These are phyloP conservation scores for Gandaritis pyraliata DNA, from an alignment of 2,888 invertebrate species.

Conservation along the genomic window DNA sequence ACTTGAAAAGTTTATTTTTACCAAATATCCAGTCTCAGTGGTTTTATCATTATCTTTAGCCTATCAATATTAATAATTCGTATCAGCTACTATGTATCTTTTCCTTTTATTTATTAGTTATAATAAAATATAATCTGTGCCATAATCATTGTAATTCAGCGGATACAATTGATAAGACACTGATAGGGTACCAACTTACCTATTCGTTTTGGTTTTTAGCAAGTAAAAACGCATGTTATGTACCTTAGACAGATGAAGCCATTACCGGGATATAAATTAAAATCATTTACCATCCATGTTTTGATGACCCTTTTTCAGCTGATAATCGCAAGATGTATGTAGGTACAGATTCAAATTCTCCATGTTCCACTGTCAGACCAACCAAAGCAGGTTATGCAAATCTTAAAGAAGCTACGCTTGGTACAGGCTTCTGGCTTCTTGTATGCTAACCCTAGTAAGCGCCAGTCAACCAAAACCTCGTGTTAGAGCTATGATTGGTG, in stretches of 20 bases:
- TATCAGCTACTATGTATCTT: constrained; percentile 14
- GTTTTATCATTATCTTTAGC: constrained; percentile 12
- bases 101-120: constrained; percentile 9
- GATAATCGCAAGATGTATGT: too few species aligned
- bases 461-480: constrained; percentile 40
- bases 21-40: constrained; percentile 3
- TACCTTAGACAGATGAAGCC: background rate
- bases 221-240: background rate
- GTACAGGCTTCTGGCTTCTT: background rate
- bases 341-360: too few species aligned
- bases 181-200: constrained; percentile 1
- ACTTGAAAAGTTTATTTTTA: constrained; percentile 9
- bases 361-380: too few species aligned
- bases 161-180: constrained; percentile 12
- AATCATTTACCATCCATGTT: too few species aligned
- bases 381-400: too few species aligned
- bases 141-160: constrained; percentile 9
- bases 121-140: constrained; percentile 1
- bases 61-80: background rate
- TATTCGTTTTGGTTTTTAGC: too few species aligned
- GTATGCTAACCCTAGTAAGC: constrained; percentile 14
- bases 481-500: constrained; percentile 67
- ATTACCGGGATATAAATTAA: too few species aligned
- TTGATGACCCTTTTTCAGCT: too few species aligned
- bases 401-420: background rate